Evolutionary conservation across 2,797 vertebrate genomes (phyloP), one percentile per base, ranked within the genome.

Genomic region (Antennarius maculatus): DNA sequence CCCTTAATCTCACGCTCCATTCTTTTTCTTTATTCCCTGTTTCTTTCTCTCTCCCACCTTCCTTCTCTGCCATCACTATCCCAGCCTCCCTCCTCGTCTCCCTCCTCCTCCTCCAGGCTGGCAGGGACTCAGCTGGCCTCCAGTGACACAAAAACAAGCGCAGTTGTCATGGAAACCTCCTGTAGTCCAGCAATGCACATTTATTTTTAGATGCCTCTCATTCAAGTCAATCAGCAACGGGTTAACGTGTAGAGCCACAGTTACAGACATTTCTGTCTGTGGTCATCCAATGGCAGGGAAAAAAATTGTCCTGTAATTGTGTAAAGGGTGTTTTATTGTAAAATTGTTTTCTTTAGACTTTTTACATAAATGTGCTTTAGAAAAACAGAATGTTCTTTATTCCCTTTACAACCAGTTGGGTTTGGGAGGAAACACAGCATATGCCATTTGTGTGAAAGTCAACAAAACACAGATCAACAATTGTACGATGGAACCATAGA

Each of bases 181-280:
- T 87, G 80, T 88, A 83, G 87, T 83, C 83, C 83, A 86, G 79
- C 76, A 76, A 84, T 81, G 70, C 61, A 49, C 47, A 53, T 90
- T 91, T 94, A 94, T 93, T 94, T 93, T 90, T 94, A 92, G 91
- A 83, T 54, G 70, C 85, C 62, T 78, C 76, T 77, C 80, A 85
- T 90, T 86, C 82, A 83, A 82, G 82, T 83, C 78, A 72, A 86
- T 82, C 77, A 77, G 61, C 66, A 82, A 79, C 34, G 85, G 82
- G 88, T 91, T 90, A 91, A 91, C 77, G 60, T 77, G 77, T 63
- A 47, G 61, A 81, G 81, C 61, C 78, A 66, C 65, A 71, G 66
- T 62, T 47, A 55, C 66, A 68, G 62, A 66, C 76, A 62, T 82
- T 70, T 71, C 57, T 66, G 69, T 57, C 66, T 50, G 63, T 51